phyloP scores from a whole-genome alignment of 2,113 vertebrate species.

The Poecilia latipinna region DNA sequence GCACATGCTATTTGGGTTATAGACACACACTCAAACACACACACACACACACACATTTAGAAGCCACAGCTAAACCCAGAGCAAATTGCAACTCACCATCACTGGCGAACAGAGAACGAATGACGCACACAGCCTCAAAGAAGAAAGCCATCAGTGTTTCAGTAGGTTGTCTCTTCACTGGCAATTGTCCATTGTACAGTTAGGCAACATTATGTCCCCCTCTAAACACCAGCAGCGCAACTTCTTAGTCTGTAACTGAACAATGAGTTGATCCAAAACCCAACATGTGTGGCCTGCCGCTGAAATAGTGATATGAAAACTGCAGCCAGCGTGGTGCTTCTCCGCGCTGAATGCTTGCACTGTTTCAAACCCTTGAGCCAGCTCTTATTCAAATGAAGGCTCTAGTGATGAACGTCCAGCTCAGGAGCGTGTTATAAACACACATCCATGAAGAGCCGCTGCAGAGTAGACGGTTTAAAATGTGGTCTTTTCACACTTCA shows the following conservation, averaged over 20 bases:
- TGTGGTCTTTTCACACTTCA: neutral
- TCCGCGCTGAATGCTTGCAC: neutral
- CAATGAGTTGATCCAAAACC: no score
- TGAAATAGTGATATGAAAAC: neutral
- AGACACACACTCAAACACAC: constrained; percentile 1
- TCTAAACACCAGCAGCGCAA: neutral
- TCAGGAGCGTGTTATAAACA: constrained; percentile 19
- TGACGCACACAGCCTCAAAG: constrained; percentile 63
- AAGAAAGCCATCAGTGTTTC: constrained; percentile 70
- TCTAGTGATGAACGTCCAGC: constrained; percentile 8
- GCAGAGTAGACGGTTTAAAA: constrained; percentile 9
- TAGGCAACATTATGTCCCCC: neutral
- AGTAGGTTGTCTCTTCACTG: neutral
- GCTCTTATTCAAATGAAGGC: constrained; percentile 32
- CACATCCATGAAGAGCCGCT: constrained; percentile 4
- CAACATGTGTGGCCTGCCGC: neutral
- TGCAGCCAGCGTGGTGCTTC: neutral
- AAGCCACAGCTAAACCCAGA: neutral
- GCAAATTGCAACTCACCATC: constrained; percentile 48
- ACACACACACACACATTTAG: constrained; percentile 6
- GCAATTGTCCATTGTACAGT: neutral
- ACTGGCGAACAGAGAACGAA: constrained; percentile 62
- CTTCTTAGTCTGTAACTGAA: neutral
- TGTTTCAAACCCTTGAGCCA: constrained; percentile 6
- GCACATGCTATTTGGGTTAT: neutral